phyloP scores from a whole-genome alignment of 1,140 invertebrate genomes.

The Procambarus virginalis region DNA sequence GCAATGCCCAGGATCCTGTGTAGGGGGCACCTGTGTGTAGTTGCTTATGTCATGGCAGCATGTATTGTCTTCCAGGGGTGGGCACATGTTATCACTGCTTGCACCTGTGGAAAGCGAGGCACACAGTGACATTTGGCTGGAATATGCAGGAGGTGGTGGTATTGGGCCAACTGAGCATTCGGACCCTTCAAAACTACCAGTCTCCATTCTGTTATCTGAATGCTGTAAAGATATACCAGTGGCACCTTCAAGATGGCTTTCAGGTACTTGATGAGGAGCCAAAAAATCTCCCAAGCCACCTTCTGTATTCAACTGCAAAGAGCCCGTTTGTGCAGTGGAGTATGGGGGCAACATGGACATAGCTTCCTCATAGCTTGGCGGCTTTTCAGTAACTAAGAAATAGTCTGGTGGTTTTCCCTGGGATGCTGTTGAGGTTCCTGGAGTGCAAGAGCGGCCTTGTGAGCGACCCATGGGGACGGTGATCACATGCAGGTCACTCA shows the following conservation, averaged over 20 bases:
- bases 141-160: conserved; percentile 39
- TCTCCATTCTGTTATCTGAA: not conserved
- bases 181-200: not conserved
- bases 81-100: not conserved
- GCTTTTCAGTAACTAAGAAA: conserved; percentile 46
- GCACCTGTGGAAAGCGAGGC: conserved; percentile 22
- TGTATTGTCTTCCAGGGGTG: not conserved
- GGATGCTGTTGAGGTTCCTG: conserved; percentile 23
- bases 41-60: not conserved
- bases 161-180: conserved; percentile 3
- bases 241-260: conserved; percentile 34
- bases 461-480: conserved; percentile 48
- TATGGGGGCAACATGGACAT: conserved; percentile 51
- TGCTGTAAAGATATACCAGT: conserved; percentile 8
- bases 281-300: conserved; percentile 43
- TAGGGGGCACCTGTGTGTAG: not conserved
- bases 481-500: conserved; percentile 46
- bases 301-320: conserved; percentile 36
- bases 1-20: not conserved
- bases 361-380: conserved; percentile 56
- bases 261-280: conserved; percentile 50
- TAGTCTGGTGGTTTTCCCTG: conserved; percentile 51
- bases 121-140: conserved; percentile 39
- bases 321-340: conserved; percentile 16
- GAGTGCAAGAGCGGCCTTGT: conserved; percentile 7